Conservation (phyloP, 2,113 vertebrate genomes). For the Acrocephalus kingi region DNA sequence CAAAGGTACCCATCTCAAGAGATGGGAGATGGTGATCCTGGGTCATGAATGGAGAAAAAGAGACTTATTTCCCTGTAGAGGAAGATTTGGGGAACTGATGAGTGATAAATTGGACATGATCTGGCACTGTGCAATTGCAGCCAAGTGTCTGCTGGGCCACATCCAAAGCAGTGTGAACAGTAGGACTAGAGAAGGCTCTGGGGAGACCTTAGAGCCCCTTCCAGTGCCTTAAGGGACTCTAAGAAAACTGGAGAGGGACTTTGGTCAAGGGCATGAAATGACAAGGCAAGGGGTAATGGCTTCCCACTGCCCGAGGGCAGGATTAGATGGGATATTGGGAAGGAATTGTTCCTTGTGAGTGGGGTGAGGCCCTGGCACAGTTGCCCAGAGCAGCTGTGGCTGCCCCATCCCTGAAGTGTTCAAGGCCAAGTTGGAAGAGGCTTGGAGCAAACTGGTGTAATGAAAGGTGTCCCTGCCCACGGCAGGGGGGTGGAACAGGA, state of each 20-base stretch:
- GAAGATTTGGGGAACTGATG: background rate
- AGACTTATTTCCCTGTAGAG: background rate
- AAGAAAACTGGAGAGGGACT: background rate
- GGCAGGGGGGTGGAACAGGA: accelerated
- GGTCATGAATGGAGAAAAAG: background rate
- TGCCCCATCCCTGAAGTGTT: background rate
- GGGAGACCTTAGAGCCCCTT: background rate
- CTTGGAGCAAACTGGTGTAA: accelerated
- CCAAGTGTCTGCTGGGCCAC: background rate
- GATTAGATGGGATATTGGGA: background rate
- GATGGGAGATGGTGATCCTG: background rate
- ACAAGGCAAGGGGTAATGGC: background rate
- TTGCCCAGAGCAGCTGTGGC: background rate
- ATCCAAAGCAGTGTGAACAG: background rate
- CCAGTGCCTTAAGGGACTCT: background rate
- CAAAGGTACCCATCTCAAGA: background rate
- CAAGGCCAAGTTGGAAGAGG: accelerated
- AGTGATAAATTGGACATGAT: background rate
- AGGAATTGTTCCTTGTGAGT: accelerated
- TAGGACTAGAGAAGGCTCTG: background rate
- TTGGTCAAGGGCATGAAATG: background rate
- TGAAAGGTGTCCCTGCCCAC: background rate
- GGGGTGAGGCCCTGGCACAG: background rate
- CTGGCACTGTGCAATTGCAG: background rate
- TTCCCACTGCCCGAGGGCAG: background rate